Base-by-base conservation (phyloP, 2,888 invertebrate species). In the Platycnemis pennipes region DNA sequence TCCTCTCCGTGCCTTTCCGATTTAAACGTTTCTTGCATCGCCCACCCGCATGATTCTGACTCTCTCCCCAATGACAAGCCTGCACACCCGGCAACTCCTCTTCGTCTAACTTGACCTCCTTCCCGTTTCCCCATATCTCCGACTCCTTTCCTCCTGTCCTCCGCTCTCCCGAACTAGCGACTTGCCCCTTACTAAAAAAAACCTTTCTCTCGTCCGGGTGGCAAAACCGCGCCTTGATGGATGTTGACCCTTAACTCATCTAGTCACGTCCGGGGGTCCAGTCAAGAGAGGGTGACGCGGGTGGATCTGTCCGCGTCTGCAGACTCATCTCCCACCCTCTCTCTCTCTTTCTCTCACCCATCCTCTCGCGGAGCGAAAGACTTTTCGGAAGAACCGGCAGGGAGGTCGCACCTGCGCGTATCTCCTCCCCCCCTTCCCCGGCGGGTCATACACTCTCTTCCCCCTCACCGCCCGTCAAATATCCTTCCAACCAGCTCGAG, bases 201-300 rank as follows among this genome's bases (percentile, higher is more conserved):
- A 56, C n/a, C n/a, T 22, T 19, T 63, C 56, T 11, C 42, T 63
- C 91, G 37, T 42, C 56, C 91, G 63, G 22, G 87, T 7, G 87
- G 87, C 44, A 91, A 89, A 91, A 56, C 91, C n/a, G 91, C n/a
- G 42, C 26, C 44, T 44, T 63, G 91, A 91, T 91, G 91, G 44
- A 91, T 91, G 56, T 44, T 42, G 26, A 19, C 53, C 56, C 13
- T 22, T 91, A 49, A 91, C 26, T 91, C 91, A 91, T 91, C 91
- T 63, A 63, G 91, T 91, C 91, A 91, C 91, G 11, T 19, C 63
- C 87, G 45, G 45, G 87, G 16, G 87, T 89, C 53, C 56, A 19
- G 31, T 13, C 56, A 22, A 22, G 56, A 19, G 56, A 56, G 56
- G 22, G 63, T 26, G 26, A 63, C 44, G 44, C 26, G 44, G 69